These are phyloP conservation scores for Aplocera efformata DNA, from an alignment of 2,888 invertebrate genomes.

Conservation along the genomic window DNA sequence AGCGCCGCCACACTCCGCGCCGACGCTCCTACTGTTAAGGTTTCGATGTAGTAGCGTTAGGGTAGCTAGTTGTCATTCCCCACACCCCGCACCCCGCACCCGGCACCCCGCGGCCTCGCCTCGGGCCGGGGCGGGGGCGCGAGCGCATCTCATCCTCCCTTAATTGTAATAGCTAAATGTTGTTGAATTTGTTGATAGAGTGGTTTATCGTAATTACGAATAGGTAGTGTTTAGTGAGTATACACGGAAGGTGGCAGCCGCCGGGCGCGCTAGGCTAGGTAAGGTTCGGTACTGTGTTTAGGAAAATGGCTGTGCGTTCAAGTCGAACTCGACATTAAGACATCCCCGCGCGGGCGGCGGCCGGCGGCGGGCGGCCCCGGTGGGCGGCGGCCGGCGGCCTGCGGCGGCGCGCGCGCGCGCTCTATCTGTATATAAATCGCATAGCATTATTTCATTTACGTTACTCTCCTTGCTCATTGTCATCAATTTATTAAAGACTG, in stretches of 20 bases:
- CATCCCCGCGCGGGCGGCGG: constrained; percentile 47
- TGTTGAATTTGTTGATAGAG: constrained; percentile 78
- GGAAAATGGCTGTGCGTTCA: constrained; percentile 74
- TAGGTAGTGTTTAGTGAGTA: constrained; percentile 64
- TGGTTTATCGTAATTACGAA: constrained; percentile 70
- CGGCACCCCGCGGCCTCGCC: constrained; percentile 22
- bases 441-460: constrained; percentile 76
- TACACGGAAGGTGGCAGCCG: constrained; percentile 61
- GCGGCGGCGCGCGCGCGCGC: no score
- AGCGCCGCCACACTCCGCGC: constrained; percentile 5
- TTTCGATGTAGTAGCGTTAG: constrained; percentile 16
- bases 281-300: constrained; percentile 66
- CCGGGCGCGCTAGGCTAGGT: constrained; percentile 62
- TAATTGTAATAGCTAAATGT: constrained; percentile 79
- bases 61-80: constrained; percentile 26
- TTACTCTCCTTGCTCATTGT: constrained; percentile 76
- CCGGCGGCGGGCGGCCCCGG: constrained; percentile 47
- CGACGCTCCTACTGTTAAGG: constrained; percentile 18
- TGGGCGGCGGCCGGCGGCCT: constrained; percentile 45
- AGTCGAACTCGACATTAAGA: constrained; percentile 66
- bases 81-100: constrained; percentile 32
- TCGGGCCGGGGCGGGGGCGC: constrained; percentile 27
- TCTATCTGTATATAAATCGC: constrained; percentile 73
- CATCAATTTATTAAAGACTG: constrained; percentile 80
- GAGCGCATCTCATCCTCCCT: constrained; percentile 55